These are phyloP conservation scores for Leptinotarsa undecemlineata DNA, from an alignment of 1,140 invertebrate species.

Conservation along the genomic window DNA sequence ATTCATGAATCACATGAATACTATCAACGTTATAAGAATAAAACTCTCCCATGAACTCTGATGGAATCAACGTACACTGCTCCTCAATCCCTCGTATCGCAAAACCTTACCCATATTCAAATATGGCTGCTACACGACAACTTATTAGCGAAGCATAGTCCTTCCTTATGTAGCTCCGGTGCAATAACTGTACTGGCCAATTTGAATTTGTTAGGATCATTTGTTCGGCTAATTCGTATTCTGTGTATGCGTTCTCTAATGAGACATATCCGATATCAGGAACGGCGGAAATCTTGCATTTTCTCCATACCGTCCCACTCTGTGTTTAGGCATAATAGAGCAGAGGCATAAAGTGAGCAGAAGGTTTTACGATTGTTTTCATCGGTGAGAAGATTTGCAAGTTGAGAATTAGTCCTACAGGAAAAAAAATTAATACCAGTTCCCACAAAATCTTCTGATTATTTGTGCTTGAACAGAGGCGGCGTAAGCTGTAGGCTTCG, in stretches of 20 bases:
- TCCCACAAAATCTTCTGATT: no score
- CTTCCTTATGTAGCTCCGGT: slow-evolving; percentile 7
- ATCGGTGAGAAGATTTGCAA: no score
- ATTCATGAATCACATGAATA: no score
- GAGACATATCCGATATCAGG: not conserved
- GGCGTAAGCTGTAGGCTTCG: no score
- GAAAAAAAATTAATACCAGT: no score
- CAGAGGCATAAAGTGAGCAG: no score
- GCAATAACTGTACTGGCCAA: not conserved
- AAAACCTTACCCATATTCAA: slow-evolving; percentile 2
- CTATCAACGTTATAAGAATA: no score
- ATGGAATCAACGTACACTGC: not conserved
- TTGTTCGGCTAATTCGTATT: not conserved
- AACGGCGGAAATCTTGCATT: not conserved
- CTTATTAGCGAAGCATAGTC: not conserved
- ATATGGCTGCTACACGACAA: not conserved
- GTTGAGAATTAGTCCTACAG: no score
- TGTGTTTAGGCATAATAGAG: not conserved
- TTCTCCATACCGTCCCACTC: not conserved
- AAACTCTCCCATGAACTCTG: no score
- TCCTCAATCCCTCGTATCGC: not conserved
- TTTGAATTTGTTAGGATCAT: not conserved
- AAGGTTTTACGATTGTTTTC: no score
- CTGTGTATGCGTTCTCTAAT: not conserved
- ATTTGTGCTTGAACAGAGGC: no score